Evolutionary conservation across 2,113 vertebrate genomes (phyloP), one percentile per base, ranked within the genome.

Genomic region (Neogobius melanostomus): DNA sequence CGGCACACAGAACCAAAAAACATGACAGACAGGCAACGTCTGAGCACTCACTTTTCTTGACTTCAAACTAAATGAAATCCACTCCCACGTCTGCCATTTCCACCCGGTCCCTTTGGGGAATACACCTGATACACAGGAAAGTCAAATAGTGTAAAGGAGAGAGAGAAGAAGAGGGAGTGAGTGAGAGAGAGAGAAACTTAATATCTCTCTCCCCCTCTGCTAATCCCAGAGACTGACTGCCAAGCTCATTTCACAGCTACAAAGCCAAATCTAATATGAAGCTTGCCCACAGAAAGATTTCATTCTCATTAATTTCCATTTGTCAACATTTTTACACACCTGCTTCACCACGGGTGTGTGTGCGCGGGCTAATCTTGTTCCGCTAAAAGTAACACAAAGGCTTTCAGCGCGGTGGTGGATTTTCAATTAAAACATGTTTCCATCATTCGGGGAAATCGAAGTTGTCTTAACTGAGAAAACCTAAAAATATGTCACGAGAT

Each of bases 291-390:
- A 6, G 2, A 44, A 47, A 66, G 66, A 48, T 67, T 71, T 78
- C 63, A 64, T 72, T 57, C 75, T 80, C 77, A 81, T 82, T 84
- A 77, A 86, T 82, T 82, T 89, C 60, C 79, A 87, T 88, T 87
- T 84, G 77, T 82, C 83, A 84, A 68, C 74, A 78, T 51, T 64
- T 48, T 74, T 74, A 64, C 68, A 71, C 76, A 87, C 78, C 66
- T 77, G 80, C 67, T 64, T 74, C 9, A 54, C 16, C 10, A 16
- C 6, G 53, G 11, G 10, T 28, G 52, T 68, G 51, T 43, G 48
- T 62, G 21, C 53, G 76, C 28, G 44, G 43, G 1, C 6, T n/a
- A 44, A 61, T 61, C 59, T 44, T 44, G 42, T 61, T 44, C 36
- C 8, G 15, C 59, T 60, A 42, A 61, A 61, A 61, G 59, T 14